A percentile compares a stretch with the other conserved stretches of the same genome.
Evolutionary conservation across 1,140 invertebrate species (phyloP).

Genomic region (Drosophila orena): DNA sequence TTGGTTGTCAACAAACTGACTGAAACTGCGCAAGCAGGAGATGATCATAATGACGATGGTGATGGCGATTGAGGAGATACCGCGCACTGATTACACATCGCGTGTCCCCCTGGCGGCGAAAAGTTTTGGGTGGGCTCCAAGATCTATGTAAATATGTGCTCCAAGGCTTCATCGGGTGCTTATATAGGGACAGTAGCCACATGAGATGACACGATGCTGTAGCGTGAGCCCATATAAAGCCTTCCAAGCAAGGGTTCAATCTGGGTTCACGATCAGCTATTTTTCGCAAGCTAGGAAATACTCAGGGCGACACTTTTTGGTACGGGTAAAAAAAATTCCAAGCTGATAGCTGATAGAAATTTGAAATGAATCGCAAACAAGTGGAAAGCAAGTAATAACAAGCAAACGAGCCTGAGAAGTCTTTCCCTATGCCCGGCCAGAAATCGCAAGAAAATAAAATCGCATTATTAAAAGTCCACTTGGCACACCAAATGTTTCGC

Average conservation of each 20-base stretch:
- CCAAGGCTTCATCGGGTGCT: not conserved
- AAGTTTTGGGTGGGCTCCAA: conserved; percentile 6
- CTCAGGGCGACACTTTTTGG: conserved; percentile 15
- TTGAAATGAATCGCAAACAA: conserved; percentile 4
- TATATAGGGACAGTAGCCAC: conserved; percentile 9
- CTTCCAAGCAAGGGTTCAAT: conserved; percentile 22
- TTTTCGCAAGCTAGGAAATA: conserved; percentile 11
- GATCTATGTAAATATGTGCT: not conserved
- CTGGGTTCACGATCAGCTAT: conserved; percentile 34
- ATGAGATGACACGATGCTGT: conserved; percentile 3
- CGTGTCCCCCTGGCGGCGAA: conserved; percentile 2
- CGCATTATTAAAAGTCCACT: conserved; percentile 58
- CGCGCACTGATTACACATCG: conserved; percentile 20
- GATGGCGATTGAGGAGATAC: conserved; percentile 22
- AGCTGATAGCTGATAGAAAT: conserved; percentile 25
- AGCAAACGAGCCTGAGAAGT: conserved; percentile 17
- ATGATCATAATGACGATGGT: conserved; percentile 18
- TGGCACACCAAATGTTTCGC: conserved; percentile 51
- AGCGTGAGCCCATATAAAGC: conserved; percentile 14
- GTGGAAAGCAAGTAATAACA: conserved; percentile 17
- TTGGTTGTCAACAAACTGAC: conserved; percentile 1
- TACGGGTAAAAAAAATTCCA: conserved; percentile 3
- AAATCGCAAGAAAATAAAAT: conserved; percentile 68
- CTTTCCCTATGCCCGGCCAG: conserved; percentile 43
- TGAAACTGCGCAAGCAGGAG: conserved; percentile 25